Evolutionary conservation across 2,888 invertebrate species (phyloP), one percentile per base, ranked within the genome.

Genomic region (Sialis lutaria): DNA sequence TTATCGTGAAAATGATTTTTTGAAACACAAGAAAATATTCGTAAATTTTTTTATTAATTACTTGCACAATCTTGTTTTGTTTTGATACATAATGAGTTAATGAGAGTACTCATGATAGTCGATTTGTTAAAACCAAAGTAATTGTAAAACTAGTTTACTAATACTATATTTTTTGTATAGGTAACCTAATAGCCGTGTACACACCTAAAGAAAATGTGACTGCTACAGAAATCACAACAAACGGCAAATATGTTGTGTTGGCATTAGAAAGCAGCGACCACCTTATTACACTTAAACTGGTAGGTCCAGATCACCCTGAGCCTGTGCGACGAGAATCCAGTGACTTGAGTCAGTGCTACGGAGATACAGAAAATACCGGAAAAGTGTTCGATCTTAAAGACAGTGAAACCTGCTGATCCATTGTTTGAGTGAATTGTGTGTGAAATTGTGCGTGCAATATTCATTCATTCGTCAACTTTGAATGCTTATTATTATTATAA

Each of bases 121-220:
- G n/a, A n/a, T n/a, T n/a, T n/a, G n/a, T n/a, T n/a, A n/a, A n/a
- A n/a, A n/a, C n/a, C n/a, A n/a, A n/a, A n/a, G n/a, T n/a, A n/a
- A n/a, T n/a, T n/a, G n/a, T n/a, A n/a, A 13, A 12, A 12, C 13
- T n/a, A 9, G 12, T 12, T 9, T 12, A 40, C 10, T n/a, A 12
- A 40, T 10, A 12, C 13, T 9, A 37, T 42, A 49, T 44, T 33
- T n/a, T 49, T 50, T 54, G 59, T 61, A n/a, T 63, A 86, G 87
- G 87, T 43, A 78, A 79, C 60, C 70, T 84, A 47, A 69, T 87
- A 58, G 80, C 87, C 31, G 83, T 85, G 0, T 87, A 79, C 66
- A 85, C 84, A 4, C 85, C 87, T 1, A 78, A 79, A 42, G 72
- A 75, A 42, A 73, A 78, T 50, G 79, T 87, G 54, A 77, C 79